Conservation (phyloP, 1,140 invertebrate species). For the Thrips palmi region DNA sequence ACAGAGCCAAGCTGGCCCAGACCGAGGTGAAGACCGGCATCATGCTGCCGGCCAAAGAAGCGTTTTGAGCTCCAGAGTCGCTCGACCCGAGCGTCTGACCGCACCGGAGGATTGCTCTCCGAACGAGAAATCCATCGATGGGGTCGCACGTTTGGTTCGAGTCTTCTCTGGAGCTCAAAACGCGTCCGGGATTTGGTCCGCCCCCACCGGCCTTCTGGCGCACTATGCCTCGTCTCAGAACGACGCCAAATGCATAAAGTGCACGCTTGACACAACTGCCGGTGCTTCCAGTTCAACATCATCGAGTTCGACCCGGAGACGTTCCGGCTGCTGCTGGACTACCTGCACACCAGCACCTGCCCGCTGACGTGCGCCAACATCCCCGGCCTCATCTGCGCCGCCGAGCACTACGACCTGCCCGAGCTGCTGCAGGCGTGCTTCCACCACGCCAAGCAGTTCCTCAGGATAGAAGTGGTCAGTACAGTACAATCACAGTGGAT, state of each 20-base stretch:
- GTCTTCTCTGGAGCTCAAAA: too few species aligned
- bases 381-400: slow-evolving; percentile 80
- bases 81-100: too few species aligned
- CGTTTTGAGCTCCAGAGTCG: too few species aligned
- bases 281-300: slow-evolving; percentile 74
- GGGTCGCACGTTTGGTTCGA: too few species aligned
- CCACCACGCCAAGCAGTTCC: slow-evolving; percentile 85
- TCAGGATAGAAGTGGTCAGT: slow-evolving; percentile 71
- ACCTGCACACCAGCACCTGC: slow-evolving; percentile 82
- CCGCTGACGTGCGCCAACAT: slow-evolving; percentile 80
- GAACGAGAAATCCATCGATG: too few species aligned
- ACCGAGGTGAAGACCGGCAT: slow-evolving; percentile 74
- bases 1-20: slow-evolving; percentile 74
- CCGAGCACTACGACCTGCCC: slow-evolving; percentile 84
- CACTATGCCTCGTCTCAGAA: too few species aligned
- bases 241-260: too few species aligned
- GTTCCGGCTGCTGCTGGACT: slow-evolving; percentile 75
- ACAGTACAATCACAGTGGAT: neutral
- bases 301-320: slow-evolving; percentile 91
- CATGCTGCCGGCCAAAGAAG: too few species aligned
- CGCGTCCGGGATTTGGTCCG: too few species aligned
- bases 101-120: too few species aligned
- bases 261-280: neutral
- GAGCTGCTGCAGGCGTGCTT: slow-evolving; percentile 86
- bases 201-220: too few species aligned